Percentiles rank a stretch among this genome's conserved stretches.
These are phyloP conservation scores for Cyclopterus lumpus DNA, from an alignment of 2,797 vertebrate species.

Conservation along the genomic window DNA sequence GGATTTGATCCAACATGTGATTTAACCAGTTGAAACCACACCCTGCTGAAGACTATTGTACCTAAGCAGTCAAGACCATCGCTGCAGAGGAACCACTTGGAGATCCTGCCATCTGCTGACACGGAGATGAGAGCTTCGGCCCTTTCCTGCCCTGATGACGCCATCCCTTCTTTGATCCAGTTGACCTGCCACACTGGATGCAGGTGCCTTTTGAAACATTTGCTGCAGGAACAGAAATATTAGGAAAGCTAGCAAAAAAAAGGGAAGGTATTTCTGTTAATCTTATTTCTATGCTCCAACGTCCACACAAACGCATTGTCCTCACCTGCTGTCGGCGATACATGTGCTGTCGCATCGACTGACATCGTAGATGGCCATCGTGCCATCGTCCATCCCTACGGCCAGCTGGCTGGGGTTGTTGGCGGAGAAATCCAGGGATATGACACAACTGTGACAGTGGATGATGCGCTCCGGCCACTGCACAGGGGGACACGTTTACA, in stretches of 20 bases:
- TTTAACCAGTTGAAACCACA: neutral
- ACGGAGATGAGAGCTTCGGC: conserved; percentile 86
- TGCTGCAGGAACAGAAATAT: conserved; percentile 67
- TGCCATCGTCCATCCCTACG: conserved; percentile 86
- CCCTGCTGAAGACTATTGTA: conserved; percentile 57
- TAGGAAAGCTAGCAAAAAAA: neutral
- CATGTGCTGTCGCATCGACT: conserved; percentile 20
- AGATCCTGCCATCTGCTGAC: conserved; percentile 87
- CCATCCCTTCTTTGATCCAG: conserved; percentile 84
- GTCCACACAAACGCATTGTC: neutral
- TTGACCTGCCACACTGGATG: conserved; percentile 88
- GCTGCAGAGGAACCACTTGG: conserved; percentile 85
- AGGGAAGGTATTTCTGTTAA: neutral
- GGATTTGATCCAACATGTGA: neutral
- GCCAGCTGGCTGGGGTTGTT: conserved; percentile 82
- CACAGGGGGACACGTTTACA: conserved; percentile 5
- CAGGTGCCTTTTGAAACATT: conserved; percentile 81
- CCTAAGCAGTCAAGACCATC: conserved; percentile 84
- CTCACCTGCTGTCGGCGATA: conserved; percentile 84
- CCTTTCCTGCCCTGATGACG: conserved; percentile 72
- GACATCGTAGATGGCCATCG: conserved; percentile 84
- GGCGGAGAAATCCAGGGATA: conserved; percentile 89
- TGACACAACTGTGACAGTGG: conserved; percentile 82
- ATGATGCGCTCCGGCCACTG: conserved; percentile 92
- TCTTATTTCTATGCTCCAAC: neutral